Conservation (phyloP, 2,797 vertebrate species). For the Taeniopygia guttata region DNA sequence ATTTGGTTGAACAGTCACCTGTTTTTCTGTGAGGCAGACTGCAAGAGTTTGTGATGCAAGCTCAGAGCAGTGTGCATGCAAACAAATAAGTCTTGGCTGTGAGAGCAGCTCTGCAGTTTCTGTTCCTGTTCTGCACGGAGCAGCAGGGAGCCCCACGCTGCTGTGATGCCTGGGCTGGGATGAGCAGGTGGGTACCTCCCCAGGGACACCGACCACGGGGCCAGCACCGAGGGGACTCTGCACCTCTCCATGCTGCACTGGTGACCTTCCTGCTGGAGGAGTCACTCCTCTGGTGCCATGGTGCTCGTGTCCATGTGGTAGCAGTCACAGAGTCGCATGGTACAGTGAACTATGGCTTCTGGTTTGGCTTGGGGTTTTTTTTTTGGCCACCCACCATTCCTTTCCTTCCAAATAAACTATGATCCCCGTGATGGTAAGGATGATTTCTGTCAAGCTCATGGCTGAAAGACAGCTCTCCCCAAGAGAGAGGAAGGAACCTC, state of each 20-base stretch:
- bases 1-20: neutral
- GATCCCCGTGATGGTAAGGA: neutral
- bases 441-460: constrained; percentile 7
- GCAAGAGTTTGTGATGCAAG: neutral
- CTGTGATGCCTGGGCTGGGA: neutral
- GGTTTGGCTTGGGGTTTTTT: neutral
- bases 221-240: neutral
- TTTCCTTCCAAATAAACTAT: neutral
- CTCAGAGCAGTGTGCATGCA: neutral
- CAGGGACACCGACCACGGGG: neutral
- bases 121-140: neutral
- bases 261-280: neutral
- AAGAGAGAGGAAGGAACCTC: constrained; percentile 46
- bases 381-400: neutral
- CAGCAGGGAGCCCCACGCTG: neutral
- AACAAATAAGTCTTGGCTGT: neutral
- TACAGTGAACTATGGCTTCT: neutral
- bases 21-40: neutral
- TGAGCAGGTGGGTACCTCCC: constrained; percentile 22
- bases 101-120: constrained; percentile 2
- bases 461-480: constrained; percentile 49
- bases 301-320: rapidly evolving
- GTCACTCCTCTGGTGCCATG: neutral
- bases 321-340: rapidly evolving
- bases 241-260: rapidly evolving